Evolutionary conservation across 92 coral and sea anemone species (phyloP).

Genomic region (Palythoa grandis): DNA sequence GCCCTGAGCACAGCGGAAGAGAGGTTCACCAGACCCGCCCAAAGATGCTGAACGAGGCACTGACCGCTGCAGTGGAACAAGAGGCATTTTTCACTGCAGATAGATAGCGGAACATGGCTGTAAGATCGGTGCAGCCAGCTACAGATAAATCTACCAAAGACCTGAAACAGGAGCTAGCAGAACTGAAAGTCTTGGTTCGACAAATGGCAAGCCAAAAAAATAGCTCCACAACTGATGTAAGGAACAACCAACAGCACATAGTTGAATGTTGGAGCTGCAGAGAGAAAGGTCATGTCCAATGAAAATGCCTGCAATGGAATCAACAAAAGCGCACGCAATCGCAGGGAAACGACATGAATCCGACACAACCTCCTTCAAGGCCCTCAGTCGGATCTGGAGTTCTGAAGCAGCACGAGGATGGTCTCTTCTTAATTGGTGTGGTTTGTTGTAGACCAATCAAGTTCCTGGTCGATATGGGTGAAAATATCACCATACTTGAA

Average conservation of each 20-base stretch:
- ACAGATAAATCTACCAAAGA: neutral
- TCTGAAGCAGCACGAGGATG: conserved; percentile 36
- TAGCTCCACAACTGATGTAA: neutral
- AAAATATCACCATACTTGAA: neutral
- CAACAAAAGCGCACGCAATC: neutral
- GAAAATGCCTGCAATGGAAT: too few species aligned
- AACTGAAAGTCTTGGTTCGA: neutral
- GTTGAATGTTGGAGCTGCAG: neutral
- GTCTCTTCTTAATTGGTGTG: conserved; percentile 40
- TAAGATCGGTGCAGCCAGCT: neutral
- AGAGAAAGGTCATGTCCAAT: too few species aligned
- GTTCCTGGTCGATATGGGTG: conserved; percentile 63
- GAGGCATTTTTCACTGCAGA: conserved; percentile 50
- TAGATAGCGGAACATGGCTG: conserved; percentile 17
- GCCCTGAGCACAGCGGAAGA: neutral
- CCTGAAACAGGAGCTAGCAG: conserved; percentile 25
- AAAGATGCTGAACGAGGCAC: neutral
- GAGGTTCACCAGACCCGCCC: conserved; percentile 1
- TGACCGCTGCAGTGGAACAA: conserved; percentile 39
- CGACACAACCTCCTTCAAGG: conserved; percentile 36
- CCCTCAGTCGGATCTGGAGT: conserved; percentile 28
- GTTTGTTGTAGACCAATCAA: conserved; percentile 42
- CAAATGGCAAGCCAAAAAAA: too few species aligned
- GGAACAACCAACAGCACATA: neutral
- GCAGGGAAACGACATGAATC: conserved; percentile 49